phyloP scores from a whole-genome alignment of 2,888 invertebrate species.

The Nipponacmea schrenckii region DNA sequence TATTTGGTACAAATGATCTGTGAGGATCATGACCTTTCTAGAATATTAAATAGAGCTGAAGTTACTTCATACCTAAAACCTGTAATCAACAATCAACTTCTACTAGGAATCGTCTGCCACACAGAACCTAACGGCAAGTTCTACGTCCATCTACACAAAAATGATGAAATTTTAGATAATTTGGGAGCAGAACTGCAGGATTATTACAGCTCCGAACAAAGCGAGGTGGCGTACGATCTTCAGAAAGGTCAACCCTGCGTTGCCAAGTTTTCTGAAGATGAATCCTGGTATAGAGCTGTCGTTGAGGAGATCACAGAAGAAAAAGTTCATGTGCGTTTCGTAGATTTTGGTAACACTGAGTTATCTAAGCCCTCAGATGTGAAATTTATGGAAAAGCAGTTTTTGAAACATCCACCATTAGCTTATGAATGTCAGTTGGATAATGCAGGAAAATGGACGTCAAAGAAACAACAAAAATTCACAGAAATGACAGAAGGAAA shows the following conservation, averaged over 20 bases:
- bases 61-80: neutral
- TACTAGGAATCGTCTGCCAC: constrained; percentile 26
- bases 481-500: constrained; percentile 33
- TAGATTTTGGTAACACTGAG: constrained; percentile 63
- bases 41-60: constrained; percentile 10
- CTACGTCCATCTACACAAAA: constrained; percentile 74
- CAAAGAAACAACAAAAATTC: constrained; percentile 30
- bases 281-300: constrained; percentile 59
- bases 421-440: constrained; percentile 37
- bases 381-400: constrained; percentile 40
- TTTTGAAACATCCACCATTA: constrained; percentile 35
- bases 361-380: constrained; percentile 39
- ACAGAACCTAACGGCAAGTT: constrained; percentile 67
- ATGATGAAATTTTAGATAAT: constrained; percentile 63
- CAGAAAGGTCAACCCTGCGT: constrained; percentile 24
- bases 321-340: constrained; percentile 54
- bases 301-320: constrained; percentile 36
- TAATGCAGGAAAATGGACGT: constrained; percentile 32
- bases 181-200: constrained; percentile 62
- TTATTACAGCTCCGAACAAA: neutral
- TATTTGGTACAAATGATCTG: constrained; percentile 14
- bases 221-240: neutral
- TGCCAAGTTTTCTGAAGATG: constrained; percentile 52
- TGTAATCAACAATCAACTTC: constrained; percentile 9
- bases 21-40: neutral